phyloP scores from a whole-genome alignment of 2,113 vertebrate genomes.

The Tympanuchus pallidicinctus region DNA sequence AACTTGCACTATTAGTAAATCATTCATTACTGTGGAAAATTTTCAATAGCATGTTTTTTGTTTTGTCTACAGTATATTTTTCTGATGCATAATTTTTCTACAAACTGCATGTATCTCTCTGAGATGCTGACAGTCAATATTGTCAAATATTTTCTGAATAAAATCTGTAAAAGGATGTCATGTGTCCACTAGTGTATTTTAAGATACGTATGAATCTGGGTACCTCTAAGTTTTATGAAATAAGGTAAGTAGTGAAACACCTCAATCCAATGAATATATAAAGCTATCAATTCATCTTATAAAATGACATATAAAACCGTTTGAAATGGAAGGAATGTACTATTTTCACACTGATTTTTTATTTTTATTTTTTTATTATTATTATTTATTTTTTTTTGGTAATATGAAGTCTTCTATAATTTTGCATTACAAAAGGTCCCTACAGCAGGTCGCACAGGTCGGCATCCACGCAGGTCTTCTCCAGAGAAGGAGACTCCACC shows the following conservation, averaged over 20 bases:
- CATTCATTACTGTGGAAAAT: not conserved
- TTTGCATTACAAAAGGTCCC: not conserved
- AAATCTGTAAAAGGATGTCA: not conserved
- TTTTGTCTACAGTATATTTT: not conserved
- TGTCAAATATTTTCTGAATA: not conserved
- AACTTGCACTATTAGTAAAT: not conserved
- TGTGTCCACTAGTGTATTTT: not conserved
- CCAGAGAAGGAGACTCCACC: no score
- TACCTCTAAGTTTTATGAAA: not conserved
- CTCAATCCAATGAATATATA: not conserved
- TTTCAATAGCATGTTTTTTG: not conserved
- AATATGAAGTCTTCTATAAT: not conserved
- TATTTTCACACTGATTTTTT: not conserved
- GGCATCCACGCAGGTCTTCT: no score
- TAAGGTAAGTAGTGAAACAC: not conserved
- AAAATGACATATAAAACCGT: not conserved
- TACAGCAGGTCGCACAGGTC: no score
- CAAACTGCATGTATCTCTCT: not conserved
- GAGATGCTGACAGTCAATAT: not conserved
- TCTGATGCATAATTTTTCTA: not conserved
- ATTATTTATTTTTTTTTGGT: not conserved
- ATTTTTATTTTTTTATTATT: not conserved
- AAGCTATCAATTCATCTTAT: conserved; percentile 3
- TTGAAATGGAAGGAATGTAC: conserved; percentile 7
- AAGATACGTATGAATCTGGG: not conserved